phyloP scores from a whole-genome alignment of 1,140 invertebrate species.

The Telenomus remus region DNA sequence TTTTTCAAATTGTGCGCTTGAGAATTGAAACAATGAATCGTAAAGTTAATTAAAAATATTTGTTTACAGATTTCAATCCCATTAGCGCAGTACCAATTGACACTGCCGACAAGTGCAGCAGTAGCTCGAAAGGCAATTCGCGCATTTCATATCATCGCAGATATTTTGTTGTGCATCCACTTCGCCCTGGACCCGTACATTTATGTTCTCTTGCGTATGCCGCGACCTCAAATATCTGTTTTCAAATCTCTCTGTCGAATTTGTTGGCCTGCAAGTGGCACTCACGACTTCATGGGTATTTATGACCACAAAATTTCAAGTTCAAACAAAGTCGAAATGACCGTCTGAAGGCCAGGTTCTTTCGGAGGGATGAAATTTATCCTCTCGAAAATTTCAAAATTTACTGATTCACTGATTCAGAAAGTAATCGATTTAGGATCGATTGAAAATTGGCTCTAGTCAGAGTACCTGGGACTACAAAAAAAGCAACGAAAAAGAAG shows the following conservation, averaged over 20 bases:
- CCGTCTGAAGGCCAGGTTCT: no score
- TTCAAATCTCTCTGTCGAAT: conserved; percentile 68
- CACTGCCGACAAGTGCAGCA: conserved; percentile 43
- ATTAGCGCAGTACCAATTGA: conserved; percentile 76
- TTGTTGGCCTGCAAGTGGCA: conserved; percentile 69
- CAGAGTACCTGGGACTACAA: no score
- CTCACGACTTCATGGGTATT: conserved; percentile 67
- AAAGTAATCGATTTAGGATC: no score
- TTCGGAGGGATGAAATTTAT: no score
- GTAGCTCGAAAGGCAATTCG: conserved; percentile 60
- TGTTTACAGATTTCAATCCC: conserved; percentile 81
- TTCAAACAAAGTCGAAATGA: background rate
- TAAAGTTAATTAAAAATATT: background rate
- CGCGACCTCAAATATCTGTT: conserved; percentile 65
- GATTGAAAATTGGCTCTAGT: no score
- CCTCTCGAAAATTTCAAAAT: no score
- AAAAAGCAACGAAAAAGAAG: no score
- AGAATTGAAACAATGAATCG: no score
- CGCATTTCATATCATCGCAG: conserved; percentile 79
- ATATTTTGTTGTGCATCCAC: conserved; percentile 86
- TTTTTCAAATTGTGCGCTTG: no score
- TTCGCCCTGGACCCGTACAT: conserved; percentile 89
- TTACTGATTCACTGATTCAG: no score
- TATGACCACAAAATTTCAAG: background rate
- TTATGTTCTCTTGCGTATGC: conserved; percentile 82